Conservation (phyloP, 2,888 invertebrate species). For the Dasypogon diadema region DNA sequence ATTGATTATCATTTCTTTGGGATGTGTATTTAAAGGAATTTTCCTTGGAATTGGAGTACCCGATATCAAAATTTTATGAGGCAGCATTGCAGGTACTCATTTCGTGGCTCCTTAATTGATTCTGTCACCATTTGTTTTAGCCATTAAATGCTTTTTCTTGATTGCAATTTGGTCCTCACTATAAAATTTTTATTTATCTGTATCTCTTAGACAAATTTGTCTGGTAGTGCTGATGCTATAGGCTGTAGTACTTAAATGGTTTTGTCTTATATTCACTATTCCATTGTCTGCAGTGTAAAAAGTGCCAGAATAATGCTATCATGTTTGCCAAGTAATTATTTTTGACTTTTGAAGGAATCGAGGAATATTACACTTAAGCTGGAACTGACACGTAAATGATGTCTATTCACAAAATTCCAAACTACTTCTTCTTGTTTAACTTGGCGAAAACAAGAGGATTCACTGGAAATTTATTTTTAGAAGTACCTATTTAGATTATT, state of each 20-base stretch:
- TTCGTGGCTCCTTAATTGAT: slow-evolving; percentile 2
- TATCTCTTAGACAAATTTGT: not conserved
- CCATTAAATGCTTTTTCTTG: too few species aligned
- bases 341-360: not conserved
- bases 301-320: slow-evolving; percentile 20
- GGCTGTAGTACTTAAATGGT: slow-evolving; percentile 20
- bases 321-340: slow-evolving; percentile 9
- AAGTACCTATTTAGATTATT: too few species aligned
- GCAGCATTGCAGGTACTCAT: slow-evolving; percentile 8
- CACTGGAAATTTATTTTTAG: too few species aligned
- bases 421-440: too few species aligned
- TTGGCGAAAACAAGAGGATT: too few species aligned
- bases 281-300: not conserved
- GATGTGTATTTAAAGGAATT: slow-evolving; percentile 10
- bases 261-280: not conserved
- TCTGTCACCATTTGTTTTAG: slow-evolving; percentile 8
- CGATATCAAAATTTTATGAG: slow-evolving; percentile 6
- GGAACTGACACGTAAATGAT: not conserved
- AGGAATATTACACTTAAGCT: not conserved
- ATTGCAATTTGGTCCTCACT: too few species aligned
- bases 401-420: too few species aligned
- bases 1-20: slow-evolving; percentile 33
- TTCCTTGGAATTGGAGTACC: not conserved
- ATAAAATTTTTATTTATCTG: not conserved
- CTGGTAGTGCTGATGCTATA: not conserved